Evolutionary conservation across 2,113 vertebrate genomes (phyloP).

Genomic region (Labeo rohita): DNA sequence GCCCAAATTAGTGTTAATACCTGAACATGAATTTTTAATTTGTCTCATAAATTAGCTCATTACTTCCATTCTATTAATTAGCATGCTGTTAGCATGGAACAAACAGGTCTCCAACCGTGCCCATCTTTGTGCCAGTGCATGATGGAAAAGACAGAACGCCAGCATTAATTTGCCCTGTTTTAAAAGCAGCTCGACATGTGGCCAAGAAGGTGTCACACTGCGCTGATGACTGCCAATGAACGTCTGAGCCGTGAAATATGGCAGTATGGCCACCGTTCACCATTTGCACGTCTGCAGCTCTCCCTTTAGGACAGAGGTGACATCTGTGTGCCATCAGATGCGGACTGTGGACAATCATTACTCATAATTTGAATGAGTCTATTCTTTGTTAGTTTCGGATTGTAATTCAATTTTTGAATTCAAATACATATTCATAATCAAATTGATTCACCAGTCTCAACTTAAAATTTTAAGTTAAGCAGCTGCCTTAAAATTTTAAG

Average conservation of each 20-base stretch:
- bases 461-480: no score
- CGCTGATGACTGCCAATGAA: slow-evolving; percentile 3
- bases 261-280: neutral
- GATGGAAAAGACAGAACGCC: slow-evolving; percentile 49
- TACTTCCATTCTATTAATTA: slow-evolving; percentile 50
- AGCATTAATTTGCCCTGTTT: slow-evolving; percentile 34
- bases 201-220: slow-evolving; percentile 21
- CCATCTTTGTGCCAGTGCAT: slow-evolving; percentile 34
- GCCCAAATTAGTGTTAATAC: slow-evolving; percentile 38
- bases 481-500: no score
- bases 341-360: neutral
- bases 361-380: no score
- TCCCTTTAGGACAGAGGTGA: neutral
- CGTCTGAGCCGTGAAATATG: slow-evolving; percentile 7
- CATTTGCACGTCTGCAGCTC: neutral
- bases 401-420: neutral
- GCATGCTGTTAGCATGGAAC: slow-evolving; percentile 21
- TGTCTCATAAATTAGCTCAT: slow-evolving; percentile 46
- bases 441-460: neutral
- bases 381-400: neutral
- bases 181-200: slow-evolving; percentile 11
- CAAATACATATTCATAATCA: neutral
- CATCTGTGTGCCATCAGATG: neutral
- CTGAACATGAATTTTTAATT: slow-evolving; percentile 47
- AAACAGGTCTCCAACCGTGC: slow-evolving; percentile 44